A percentile compares a stretch with the other conserved stretches of the same genome.
These are phyloP conservation scores for Mormyrops boulengeri DNA, from an alignment of 2,797 vertebrate genomes.

Conservation along the genomic window DNA sequence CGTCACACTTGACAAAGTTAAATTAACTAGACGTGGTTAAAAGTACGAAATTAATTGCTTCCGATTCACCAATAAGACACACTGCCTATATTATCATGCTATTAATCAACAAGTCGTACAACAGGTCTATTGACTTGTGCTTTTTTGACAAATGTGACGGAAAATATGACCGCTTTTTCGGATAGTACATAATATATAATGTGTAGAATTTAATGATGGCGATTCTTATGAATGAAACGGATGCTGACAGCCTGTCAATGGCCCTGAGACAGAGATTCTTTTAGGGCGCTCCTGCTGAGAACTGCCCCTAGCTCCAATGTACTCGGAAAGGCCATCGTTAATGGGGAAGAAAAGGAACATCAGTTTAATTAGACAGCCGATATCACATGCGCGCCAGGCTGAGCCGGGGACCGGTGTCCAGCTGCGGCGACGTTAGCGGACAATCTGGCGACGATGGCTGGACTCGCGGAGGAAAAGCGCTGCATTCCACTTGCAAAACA, in stretches of 20 bases:
- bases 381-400: neutral
- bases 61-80: neutral
- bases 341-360: slow-evolving; percentile 10
- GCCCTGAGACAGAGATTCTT: slow-evolving; percentile 15
- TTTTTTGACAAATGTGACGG: neutral
- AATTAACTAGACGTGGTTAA: neutral
- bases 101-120: neutral
- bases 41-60: neutral
- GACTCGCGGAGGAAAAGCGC: neutral
- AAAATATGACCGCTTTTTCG: neutral
- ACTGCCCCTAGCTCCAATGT: neutral
- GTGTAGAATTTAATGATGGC: neutral
- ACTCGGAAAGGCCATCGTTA: slow-evolving; percentile 20
- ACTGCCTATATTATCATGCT: neutral
- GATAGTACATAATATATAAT: neutral
- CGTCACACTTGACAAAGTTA: neutral
- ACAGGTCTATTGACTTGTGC: neutral
- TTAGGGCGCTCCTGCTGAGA: neutral
- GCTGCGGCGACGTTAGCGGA: neutral
- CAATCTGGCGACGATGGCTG: neutral
- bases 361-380: slow-evolving; percentile 8
- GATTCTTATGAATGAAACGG: slow-evolving; percentile 41
- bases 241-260: slow-evolving; percentile 28
- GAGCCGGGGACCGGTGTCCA: neutral
- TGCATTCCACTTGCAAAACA: neutral